Percentiles rank a stretch among this genome's conserved stretches.
phyloP scores from a whole-genome alignment of 1,140 invertebrate genomes.

The Bilobella aurantiaca region DNA sequence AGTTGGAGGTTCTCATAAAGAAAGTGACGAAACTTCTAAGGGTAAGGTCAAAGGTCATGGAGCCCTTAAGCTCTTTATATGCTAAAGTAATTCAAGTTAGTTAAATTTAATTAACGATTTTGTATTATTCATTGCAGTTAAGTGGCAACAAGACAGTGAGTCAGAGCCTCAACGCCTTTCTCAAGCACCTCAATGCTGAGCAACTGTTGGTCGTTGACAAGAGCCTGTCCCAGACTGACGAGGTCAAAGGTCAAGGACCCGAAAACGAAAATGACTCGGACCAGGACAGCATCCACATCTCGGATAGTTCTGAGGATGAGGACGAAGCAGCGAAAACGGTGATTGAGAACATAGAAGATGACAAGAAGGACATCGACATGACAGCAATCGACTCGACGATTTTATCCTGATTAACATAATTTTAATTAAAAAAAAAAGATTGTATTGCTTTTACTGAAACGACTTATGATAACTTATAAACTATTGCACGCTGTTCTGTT shows the following conservation, averaged over 20 bases:
- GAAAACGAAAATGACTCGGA: slow-evolving; percentile 1
- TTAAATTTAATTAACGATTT: not conserved
- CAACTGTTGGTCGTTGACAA: not conserved
- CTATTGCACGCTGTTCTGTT: too few relatives aligned
- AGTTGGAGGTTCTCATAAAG: not conserved
- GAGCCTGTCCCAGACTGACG: not conserved
- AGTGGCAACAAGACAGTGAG: not conserved
- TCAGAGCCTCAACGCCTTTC: not conserved
- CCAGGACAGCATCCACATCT: not conserved
- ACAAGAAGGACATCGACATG: too few relatives aligned
- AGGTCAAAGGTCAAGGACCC: not conserved
- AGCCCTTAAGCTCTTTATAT: not conserved
- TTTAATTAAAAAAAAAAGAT: too few relatives aligned
- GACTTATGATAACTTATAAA: too few relatives aligned
- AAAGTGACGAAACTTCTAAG: not conserved
- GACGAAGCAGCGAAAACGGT: too few relatives aligned
- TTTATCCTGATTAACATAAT: too few relatives aligned
- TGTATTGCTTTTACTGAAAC: too few relatives aligned
- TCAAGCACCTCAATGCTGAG: not conserved
- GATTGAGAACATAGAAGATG: too few relatives aligned
- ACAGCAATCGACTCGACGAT: too few relatives aligned
- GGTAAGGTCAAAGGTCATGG: not conserved
- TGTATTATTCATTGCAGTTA: not conserved
- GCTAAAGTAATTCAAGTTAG: too few relatives aligned
- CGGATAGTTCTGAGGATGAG: not conserved